A percentile compares a stretch with the other conserved stretches of the same genome.
Conservation (phyloP, 2,113 vertebrate species). For the Hydrolagus affinis region DNA sequence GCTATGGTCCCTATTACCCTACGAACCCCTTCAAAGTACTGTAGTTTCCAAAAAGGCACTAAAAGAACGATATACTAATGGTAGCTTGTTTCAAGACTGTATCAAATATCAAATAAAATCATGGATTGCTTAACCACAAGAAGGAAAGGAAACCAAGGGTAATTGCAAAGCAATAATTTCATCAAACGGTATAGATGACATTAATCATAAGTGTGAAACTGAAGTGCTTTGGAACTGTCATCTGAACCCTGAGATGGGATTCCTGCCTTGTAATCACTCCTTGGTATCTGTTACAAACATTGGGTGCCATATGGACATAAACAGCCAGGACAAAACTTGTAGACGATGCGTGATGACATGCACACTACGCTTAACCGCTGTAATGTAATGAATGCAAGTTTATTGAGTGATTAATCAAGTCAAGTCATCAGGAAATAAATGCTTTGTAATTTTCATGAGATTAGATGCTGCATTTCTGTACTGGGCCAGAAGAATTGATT, state of each 20-base stretch:
- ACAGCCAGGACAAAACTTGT: neutral
- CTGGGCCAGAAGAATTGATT: no score
- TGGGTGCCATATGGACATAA: neutral
- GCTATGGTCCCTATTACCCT: no score
- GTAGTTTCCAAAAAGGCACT: no score
- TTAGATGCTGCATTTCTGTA: neutral
- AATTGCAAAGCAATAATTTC: neutral
- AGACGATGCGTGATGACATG: neutral
- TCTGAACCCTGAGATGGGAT: neutral
- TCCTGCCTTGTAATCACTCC: neutral
- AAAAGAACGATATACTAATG: neutral
- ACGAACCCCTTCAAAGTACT: neutral
- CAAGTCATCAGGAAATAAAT: neutral
- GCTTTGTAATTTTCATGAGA: no score
- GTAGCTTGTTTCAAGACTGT: neutral
- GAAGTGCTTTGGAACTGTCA: neutral
- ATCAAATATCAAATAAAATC: neutral
- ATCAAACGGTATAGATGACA: neutral
- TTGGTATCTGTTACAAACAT: neutral
- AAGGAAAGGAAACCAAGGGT: neutral
- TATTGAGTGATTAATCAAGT: neutral
- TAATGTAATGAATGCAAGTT: constrained; percentile 12
- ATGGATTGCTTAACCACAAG: neutral
- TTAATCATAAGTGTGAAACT: neutral
- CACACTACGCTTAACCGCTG: neutral